phyloP scores from a whole-genome alignment of 1,140 invertebrate genomes.

The fruit fly (Drosophila melanogaster) region DNA sequence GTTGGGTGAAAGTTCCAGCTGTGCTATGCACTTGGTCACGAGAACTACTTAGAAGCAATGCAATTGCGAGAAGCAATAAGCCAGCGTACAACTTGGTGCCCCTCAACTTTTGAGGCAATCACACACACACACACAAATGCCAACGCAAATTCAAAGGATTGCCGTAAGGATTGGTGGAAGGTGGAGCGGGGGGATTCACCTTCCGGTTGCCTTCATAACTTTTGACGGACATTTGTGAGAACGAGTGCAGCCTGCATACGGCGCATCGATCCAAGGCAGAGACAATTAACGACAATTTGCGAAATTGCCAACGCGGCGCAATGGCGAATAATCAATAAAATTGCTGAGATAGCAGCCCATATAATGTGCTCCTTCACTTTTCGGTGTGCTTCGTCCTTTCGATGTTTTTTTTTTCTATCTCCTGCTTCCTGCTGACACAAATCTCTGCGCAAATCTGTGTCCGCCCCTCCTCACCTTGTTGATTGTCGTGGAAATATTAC shows the following conservation, averaged over 20 bases:
- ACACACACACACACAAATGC: slow-evolving; percentile 23
- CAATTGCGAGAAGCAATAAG: slow-evolving; percentile 18
- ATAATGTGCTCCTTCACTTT: slow-evolving; percentile 10
- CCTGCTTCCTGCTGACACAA: slow-evolving; percentile 72
- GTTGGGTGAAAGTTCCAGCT: slow-evolving; percentile 15
- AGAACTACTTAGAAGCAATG: neutral
- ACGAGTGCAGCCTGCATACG: slow-evolving; percentile 65
- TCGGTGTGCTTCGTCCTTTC: slow-evolving; percentile 36
- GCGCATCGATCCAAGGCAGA: slow-evolving; percentile 38
- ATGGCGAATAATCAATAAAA: slow-evolving; percentile 72
- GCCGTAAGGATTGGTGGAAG: neutral
- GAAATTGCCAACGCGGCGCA: slow-evolving; percentile 60
- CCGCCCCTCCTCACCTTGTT: slow-evolving; percentile 44
- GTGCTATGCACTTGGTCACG: slow-evolving; percentile 21
- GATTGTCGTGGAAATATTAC: slow-evolving; percentile 77
- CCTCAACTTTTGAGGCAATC: slow-evolving; percentile 27
- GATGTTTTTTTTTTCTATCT: neutral
- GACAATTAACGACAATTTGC: slow-evolving; percentile 74
- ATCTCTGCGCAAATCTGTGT: slow-evolving; percentile 66
- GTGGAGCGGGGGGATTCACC: slow-evolving; percentile 3
- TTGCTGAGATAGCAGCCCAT: slow-evolving; percentile 62
- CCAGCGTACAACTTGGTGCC: slow-evolving; percentile 24
- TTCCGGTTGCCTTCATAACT: slow-evolving; percentile 29
- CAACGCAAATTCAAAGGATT: slow-evolving; percentile 13
- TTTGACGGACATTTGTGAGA: slow-evolving; percentile 54